These are phyloP conservation scores for Lamproptera curius DNA, from an alignment of 2,888 invertebrate species.

Conservation along the genomic window DNA sequence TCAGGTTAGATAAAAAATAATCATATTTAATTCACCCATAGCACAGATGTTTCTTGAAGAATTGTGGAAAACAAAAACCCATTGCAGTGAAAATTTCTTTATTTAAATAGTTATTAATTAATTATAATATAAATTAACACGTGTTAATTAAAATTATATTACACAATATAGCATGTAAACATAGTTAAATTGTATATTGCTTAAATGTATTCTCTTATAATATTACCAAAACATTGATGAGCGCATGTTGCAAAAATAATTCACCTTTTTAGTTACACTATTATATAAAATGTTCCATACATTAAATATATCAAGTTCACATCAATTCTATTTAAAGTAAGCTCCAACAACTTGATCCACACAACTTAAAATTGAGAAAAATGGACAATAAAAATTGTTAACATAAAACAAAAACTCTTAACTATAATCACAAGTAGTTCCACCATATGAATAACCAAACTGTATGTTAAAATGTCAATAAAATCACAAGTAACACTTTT, in stretches of 20 bases:
- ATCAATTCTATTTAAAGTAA: too few relatives aligned
- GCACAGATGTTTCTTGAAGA: background rate
- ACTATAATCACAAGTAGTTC: constrained; percentile 24
- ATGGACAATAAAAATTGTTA: constrained; percentile 8
- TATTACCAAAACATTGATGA: constrained; percentile 18
- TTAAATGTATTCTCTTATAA: constrained; percentile 5
- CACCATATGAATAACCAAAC: constrained; percentile 2
- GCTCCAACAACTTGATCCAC: too few relatives aligned
- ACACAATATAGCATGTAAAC: constrained; percentile 9
- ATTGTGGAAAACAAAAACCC: constrained; percentile 5
- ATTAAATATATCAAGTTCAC: too few relatives aligned
- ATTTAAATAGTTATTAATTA: constrained; percentile 14
- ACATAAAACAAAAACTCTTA: constrained; percentile 15
- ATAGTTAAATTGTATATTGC: constrained; percentile 1
- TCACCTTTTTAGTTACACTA: constrained; percentile 1
- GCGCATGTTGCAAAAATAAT: constrained; percentile 5
- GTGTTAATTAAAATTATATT: constrained; percentile 24
- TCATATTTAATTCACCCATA: background rate
- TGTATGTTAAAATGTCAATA: background rate
- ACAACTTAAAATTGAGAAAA: background rate
- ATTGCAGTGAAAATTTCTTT: constrained; percentile 1
- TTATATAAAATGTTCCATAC: constrained; percentile 3
- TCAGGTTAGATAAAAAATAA: too few relatives aligned
- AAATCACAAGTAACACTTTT: constrained; percentile 5
- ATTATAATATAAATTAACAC: constrained; percentile 18